These are phyloP conservation scores for Brachyptera putata DNA, from an alignment of 2,888 invertebrate species.

Conservation along the genomic window DNA sequence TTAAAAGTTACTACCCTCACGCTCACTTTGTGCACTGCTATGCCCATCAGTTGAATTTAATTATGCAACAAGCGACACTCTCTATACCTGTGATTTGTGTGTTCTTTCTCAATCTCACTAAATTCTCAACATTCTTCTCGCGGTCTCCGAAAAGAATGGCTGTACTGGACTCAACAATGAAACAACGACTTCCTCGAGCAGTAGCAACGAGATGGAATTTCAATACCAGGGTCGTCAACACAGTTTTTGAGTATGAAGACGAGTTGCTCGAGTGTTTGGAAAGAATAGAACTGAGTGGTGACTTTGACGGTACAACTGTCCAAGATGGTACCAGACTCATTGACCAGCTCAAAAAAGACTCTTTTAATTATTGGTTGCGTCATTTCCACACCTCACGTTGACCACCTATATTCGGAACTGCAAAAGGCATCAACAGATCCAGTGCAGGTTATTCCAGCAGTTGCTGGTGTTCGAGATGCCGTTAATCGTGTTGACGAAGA, in stretches of 20 bases:
- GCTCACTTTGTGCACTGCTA: conserved; percentile 38
- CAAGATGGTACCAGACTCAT: conserved; percentile 5
- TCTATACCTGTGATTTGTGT: conserved; percentile 36
- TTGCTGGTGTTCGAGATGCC: conserved; percentile 24
- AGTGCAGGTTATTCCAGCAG: conserved; percentile 20
- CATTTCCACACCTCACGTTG: conserved; percentile 37
- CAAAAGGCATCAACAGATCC: conserved; percentile 28
- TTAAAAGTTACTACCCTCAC: conserved; percentile 34
- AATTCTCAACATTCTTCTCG: conserved; percentile 38
- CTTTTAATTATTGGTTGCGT: conserved; percentile 37
- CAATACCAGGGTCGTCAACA: conserved; percentile 29
- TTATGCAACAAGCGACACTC: conserved; percentile 36
- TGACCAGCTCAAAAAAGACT: conserved; percentile 1
- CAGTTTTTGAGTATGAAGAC: conserved; percentile 34
- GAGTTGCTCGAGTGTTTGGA: conserved; percentile 36
- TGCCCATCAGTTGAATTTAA: conserved; percentile 35
- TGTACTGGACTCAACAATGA: conserved; percentile 34
- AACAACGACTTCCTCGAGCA: conserved; percentile 28
- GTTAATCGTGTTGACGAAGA: too few relatives aligned
- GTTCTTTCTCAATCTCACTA: conserved; percentile 38
- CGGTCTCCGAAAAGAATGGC: conserved; percentile 35
- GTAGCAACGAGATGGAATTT: conserved; percentile 34
- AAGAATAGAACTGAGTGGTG: conserved; percentile 31
- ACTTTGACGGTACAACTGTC: conserved; percentile 10
- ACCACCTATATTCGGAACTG: conserved; percentile 35